Evolutionary conservation across 2,797 vertebrate genomes (phyloP).

Genomic region (Pelochelys cantorii): DNA sequence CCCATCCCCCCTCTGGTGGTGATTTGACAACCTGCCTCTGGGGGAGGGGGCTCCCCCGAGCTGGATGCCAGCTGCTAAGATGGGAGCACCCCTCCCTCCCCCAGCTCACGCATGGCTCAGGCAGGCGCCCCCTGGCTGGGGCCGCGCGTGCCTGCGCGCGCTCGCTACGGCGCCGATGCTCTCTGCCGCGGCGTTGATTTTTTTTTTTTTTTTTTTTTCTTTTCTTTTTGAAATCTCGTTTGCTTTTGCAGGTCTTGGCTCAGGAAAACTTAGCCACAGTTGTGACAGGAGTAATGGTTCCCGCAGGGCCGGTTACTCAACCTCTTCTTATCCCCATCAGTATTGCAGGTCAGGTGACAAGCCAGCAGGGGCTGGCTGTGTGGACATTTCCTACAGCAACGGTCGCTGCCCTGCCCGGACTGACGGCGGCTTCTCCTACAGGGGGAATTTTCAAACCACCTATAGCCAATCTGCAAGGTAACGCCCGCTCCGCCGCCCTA

Average conservation of each 20-base stretch:
- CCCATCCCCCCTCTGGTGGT: not conserved
- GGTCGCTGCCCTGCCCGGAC: slow-evolving; percentile 91
- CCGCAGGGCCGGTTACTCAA: slow-evolving; percentile 93
- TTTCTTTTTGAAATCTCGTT: slow-evolving; percentile 85
- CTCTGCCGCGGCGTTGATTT: slow-evolving; percentile 80
- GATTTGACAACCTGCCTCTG: not conserved
- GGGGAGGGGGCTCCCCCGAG: not conserved
- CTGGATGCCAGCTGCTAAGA: slow-evolving; percentile 39
- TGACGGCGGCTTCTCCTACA: slow-evolving; percentile 86
- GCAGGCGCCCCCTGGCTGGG: slow-evolving; percentile 20
- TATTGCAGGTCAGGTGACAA: slow-evolving; percentile 92
- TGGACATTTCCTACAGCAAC: slow-evolving; percentile 94
- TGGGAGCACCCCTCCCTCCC: slow-evolving; percentile 1
- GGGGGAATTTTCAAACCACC: slow-evolving; percentile 93
- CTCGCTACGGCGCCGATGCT: slow-evolving; percentile 66
- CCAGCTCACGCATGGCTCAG: not conserved
- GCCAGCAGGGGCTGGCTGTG: slow-evolving; percentile 93
- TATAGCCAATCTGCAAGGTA: slow-evolving; percentile 93
- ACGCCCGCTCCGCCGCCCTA: slow-evolving; percentile 47
- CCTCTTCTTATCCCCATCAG: slow-evolving; percentile 96
- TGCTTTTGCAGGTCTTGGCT: slow-evolving; percentile 93
- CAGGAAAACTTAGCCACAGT: slow-evolving; percentile 96
- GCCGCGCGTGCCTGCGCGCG: not conserved
- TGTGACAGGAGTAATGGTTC: slow-evolving; percentile 97
- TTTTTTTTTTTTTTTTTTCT: slow-evolving; percentile 81